Evolutionary conservation across 2,888 invertebrate species (phyloP).

Genomic region (Trissonchulus sp.): DNA sequence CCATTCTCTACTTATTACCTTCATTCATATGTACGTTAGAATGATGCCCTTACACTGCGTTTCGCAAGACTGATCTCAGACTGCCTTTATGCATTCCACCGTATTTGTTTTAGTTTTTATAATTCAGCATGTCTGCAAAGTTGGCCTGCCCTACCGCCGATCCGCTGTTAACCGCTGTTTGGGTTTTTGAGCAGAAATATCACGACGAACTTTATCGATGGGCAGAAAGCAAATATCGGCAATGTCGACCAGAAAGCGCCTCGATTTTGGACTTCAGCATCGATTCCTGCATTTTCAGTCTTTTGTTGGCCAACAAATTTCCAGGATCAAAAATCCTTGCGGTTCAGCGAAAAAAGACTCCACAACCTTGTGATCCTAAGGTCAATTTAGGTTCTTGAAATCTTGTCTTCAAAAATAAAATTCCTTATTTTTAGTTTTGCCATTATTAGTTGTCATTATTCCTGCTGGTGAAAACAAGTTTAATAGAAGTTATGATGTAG

Average conservation of each 20-base stretch:
- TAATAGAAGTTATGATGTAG: too few species aligned
- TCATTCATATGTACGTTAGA: too few species aligned
- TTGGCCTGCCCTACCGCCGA: not conserved
- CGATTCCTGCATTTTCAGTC: not conserved
- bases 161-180: not conserved
- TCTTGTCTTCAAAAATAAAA: too few species aligned
- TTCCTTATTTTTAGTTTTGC: too few species aligned
- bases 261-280: conserved; percentile 11
- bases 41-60: too few species aligned
- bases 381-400: too few species aligned
- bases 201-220: not conserved
- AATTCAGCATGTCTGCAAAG: not conserved
- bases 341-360: not conserved
- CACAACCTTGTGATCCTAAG: not conserved
- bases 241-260: not conserved
- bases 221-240: not conserved
- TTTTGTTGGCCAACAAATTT: not conserved
- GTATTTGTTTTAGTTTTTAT: conserved; percentile 1
- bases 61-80: too few species aligned
- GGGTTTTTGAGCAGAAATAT: conserved; percentile 16
- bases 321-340: not conserved
- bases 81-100: too few species aligned
- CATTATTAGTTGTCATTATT: too few species aligned
- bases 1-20: too few species aligned
- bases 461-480: too few species aligned